Base-by-base conservation (phyloP, 1,140 invertebrate species). In the Drosophila yakuba region DNA sequence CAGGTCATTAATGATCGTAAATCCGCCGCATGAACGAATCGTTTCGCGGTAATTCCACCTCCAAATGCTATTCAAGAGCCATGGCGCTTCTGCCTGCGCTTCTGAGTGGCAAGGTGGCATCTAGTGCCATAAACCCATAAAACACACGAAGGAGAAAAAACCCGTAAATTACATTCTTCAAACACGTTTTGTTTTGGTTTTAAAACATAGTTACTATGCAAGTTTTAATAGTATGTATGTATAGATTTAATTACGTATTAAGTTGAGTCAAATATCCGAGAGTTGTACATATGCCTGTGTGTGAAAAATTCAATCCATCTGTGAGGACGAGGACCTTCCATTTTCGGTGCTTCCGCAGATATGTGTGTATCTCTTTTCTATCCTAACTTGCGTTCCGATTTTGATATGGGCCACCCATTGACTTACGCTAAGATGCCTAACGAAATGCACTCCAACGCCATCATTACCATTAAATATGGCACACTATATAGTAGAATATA, bases 241-340 rank as follows among this genome's bases (percentile, higher is more conserved):
- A 75, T 86, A 76, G 74, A 86, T 78, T 82, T 83, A 83, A 83
- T 86, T 86, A 86, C 83, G 83, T 86, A 86, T 88, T 83, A 83
- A 66, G 71, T 83, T 76, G 75, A 73, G 68, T 79, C 67, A 72
- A 83, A 83, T 62, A 51, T 78, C 64, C 47, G 45, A 71, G 52
- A 81, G 64, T 86, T 78, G 64, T 71, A 67, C 60, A 72, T 67
- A 78, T 62, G 62, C 47, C 47, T 56, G 50, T 38, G 50, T 38
- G 41, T 51, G 47, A 52, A 45, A 44, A 36, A 45, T 61, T 69
- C 52, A 38, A 45, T 51, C 43, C 43, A 39, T n/a, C 23, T 15
- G 32, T 39, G 44, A 41, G 41, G 36, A 17, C 38, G 44, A 36
- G 41, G 36, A 17, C 38, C 28, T 28, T 48, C 20, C 17, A 35